Evolutionary conservation across 1,140 invertebrate species (phyloP), one percentile per base, ranked within the genome.

Genomic region (Heliconius congener): DNA sequence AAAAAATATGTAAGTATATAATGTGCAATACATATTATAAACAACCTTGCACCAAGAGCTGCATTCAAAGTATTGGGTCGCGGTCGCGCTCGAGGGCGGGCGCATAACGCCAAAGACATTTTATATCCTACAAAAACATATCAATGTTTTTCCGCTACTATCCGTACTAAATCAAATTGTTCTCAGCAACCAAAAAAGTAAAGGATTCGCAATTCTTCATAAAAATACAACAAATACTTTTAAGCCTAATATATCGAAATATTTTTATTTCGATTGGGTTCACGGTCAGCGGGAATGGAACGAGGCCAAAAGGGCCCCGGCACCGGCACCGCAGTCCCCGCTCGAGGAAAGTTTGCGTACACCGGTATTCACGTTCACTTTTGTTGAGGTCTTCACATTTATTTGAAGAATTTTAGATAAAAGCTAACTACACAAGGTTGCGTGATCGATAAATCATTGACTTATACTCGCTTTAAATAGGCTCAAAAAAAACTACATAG

Each of bases 251-350:
- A 71, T 23, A 71, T 34, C 71, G 34, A 30, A 50, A 57, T 78
- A 81, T 78, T 74, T 78, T 73, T 30, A 81, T 75, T 78, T 71
- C 76, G 77, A 39, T 74, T 34, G 46, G 66, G 80, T 81, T 81
- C 80, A 81, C 76, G 80, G 80, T 81, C 80, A 77, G 23, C 42
- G 50, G 72, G 76, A 71, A 81, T 81, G 80, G 80, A 81, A 78
- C 73, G 80, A 81, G 80, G 80, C 80, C 80, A 81, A 81, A 81
- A 78, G 80, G 80, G 76, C 73, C 72, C 72, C 55, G 77, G 72
- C 66, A 77, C 42, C 57, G 75, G 73, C 66, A 77, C 30, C 71
- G 75, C 73, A 76, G 74, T 76, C 74, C 74, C 55, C 74, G 74
- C 79, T 75, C 37, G 80, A 78, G 73, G 76, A 81, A 81, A 81